phyloP scores from a whole-genome alignment of 2,113 vertebrate genomes.

The Pipra filicauda region DNA sequence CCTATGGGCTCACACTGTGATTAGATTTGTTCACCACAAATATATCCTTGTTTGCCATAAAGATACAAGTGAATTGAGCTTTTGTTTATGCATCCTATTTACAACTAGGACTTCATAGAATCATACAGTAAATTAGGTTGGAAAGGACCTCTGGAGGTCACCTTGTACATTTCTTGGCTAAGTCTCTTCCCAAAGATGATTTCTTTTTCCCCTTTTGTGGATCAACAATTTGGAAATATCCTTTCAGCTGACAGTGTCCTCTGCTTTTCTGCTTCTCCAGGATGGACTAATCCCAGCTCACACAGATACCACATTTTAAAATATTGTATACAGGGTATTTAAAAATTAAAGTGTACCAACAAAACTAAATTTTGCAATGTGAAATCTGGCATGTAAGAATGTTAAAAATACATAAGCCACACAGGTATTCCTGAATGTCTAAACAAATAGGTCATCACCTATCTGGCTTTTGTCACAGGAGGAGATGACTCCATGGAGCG shows the following conservation, averaged over 20 bases:
- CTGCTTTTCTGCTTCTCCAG: not conserved
- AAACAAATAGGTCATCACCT: not conserved
- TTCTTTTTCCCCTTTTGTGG: not conserved
- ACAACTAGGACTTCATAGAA: constrained; percentile 45
- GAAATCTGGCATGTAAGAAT: not conserved
- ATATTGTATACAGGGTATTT: not conserved
- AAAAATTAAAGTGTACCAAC: not conserved
- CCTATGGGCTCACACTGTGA: constrained; percentile 62
- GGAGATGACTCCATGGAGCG: accelerated
- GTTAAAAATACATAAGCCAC: not conserved
- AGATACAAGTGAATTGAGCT: not conserved
- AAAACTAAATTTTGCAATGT: not conserved
- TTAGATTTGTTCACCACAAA: constrained; percentile 66
- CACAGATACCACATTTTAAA: not conserved
- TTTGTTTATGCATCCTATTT: constrained; percentile 38
- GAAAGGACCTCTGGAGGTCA: constrained; percentile 45
- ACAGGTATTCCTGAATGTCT: not conserved
- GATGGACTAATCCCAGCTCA: not conserved
- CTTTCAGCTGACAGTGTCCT: not conserved
- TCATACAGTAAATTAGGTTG: constrained; percentile 58
- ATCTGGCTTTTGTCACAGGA: not conserved
- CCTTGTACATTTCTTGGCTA: not conserved
- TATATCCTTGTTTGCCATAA: constrained; percentile 52
- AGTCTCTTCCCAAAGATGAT: not conserved
- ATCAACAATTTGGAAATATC: not conserved